Percentiles rank a stretch among this genome's conserved stretches.
phyloP scores from a whole-genome alignment of 1,140 invertebrate species.

The Macrostomum lignano region DNA sequence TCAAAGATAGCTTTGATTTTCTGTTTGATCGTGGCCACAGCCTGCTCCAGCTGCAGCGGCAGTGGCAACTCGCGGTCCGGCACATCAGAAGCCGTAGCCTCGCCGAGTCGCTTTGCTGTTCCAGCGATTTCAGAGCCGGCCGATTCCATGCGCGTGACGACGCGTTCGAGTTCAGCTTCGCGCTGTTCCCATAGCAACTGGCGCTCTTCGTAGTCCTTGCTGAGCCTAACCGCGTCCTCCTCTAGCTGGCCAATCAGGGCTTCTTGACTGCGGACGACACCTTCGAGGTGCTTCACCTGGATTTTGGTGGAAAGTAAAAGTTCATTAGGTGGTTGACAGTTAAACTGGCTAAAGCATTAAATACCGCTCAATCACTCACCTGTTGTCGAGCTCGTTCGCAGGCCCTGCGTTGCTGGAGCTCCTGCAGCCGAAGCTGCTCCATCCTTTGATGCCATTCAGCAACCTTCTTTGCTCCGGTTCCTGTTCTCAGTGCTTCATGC shows the following conservation, averaged over 20 bases:
- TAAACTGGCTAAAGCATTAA: no score
- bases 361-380: no score
- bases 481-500: no score
- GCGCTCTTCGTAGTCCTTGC: constrained; percentile 16
- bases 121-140: constrained; percentile 20
- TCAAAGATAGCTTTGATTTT: constrained; percentile 25
- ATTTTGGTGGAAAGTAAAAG: no score
- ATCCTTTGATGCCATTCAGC: no score
- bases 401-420: no score
- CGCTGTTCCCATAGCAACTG: constrained; percentile 25
- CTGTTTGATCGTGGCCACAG: constrained; percentile 21
- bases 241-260: constrained; percentile 18
- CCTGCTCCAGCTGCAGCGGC: constrained; percentile 23
- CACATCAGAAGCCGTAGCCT: constrained; percentile 18
- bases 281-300: constrained; percentile 20
- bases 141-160: constrained; percentile 17
- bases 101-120: constrained; percentile 10
- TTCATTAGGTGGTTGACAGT: no score
- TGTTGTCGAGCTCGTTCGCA: no score
- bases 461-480: no score
- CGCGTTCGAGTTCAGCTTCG: constrained; percentile 24
- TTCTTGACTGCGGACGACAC: constrained; percentile 17
- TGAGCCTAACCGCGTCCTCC: constrained; percentile 18
- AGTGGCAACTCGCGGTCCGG: constrained; percentile 22
- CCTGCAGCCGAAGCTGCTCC: no score